These are phyloP conservation scores for Micronisus gabar DNA, from an alignment of 2,113 vertebrate genomes.

Conservation along the genomic window DNA sequence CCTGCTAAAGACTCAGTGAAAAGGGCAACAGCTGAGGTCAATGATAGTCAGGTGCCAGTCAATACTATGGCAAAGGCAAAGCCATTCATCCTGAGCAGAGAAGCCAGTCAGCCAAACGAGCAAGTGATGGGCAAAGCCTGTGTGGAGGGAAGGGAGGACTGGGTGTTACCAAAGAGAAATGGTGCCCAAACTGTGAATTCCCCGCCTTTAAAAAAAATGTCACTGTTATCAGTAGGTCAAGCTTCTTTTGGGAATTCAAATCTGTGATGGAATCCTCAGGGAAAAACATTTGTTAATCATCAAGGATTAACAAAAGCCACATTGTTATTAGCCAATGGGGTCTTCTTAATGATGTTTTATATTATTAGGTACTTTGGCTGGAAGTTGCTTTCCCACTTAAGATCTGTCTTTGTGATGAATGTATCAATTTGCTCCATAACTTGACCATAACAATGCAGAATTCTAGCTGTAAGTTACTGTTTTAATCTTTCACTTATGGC, in stretches of 20 bases:
- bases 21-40: neutral
- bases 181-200: neutral
- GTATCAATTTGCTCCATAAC: neutral
- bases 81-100: neutral
- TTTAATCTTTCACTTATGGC: neutral
- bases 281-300: neutral
- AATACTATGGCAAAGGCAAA: neutral
- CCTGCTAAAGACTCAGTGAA: neutral
- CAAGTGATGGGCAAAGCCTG: neutral
- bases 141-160: no score
- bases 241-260: neutral
- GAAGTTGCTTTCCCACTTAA: neutral
- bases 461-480: neutral
- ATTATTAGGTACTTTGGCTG: neutral
- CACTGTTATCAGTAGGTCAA: neutral
- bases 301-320: neutral
- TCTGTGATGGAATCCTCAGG: neutral
- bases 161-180: accelerated
- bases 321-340: neutral
- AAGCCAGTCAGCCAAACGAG: neutral
- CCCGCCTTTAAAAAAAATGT: neutral
- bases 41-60: neutral
- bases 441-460: neutral
- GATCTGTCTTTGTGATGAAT: neutral
- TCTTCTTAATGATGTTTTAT: neutral